Conservation (phyloP, 1,140 invertebrate genomes). For the Tetramorium simillimum region DNA sequence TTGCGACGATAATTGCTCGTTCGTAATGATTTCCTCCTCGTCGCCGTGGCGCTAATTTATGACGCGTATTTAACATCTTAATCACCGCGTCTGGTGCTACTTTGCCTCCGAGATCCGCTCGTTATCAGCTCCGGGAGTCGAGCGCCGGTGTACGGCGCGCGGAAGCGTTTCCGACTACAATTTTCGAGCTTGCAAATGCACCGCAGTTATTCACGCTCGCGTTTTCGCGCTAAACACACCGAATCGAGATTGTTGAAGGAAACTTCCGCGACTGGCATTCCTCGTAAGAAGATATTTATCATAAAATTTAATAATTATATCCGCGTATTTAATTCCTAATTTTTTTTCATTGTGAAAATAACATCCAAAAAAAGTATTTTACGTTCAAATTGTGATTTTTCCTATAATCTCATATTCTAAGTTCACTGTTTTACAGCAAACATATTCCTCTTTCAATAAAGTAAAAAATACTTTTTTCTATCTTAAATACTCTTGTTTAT, state of each 20-base stretch:
- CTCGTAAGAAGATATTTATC: not conserved
- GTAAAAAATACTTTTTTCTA: too few species aligned
- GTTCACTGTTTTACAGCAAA: too few species aligned
- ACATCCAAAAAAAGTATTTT: too few species aligned
- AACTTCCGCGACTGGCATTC: not conserved
- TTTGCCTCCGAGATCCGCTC: constrained; percentile 30
- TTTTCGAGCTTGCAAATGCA: constrained; percentile 22
- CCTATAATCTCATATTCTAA: too few species aligned
- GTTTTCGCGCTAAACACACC: not conserved
- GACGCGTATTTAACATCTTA: constrained; percentile 59
- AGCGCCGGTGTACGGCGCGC: not conserved
- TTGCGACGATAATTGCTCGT: constrained; percentile 54
- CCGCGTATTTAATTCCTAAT: not conserved
- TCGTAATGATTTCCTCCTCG: constrained; percentile 55
- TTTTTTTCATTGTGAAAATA: not conserved
- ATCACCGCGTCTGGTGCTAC: constrained; percentile 48
- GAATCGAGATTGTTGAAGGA: not conserved
- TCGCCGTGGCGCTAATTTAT: constrained; percentile 29
- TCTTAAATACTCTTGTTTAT: too few species aligned
- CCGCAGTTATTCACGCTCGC: constrained; percentile 14
- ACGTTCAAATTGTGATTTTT: too few species aligned
- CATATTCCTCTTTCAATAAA: too few species aligned
- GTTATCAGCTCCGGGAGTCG: constrained; percentile 33
- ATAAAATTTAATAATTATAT: not conserved
- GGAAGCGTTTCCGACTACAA: constrained; percentile 27